These are phyloP conservation scores for Triplophysa siluroides DNA, from an alignment of 2,113 vertebrate species.

Conservation along the genomic window DNA sequence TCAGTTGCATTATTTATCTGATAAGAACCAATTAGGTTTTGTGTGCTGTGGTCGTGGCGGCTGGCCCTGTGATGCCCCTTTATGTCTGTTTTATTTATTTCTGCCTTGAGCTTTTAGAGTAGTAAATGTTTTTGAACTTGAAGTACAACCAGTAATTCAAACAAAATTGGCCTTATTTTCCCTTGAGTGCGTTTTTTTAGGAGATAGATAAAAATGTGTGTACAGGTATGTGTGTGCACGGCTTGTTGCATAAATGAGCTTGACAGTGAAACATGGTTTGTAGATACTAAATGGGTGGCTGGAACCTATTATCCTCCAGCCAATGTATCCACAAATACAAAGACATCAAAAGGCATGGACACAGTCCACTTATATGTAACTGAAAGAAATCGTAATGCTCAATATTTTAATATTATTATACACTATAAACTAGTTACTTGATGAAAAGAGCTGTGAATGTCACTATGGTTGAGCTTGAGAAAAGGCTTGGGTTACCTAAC, in stretches of 20 bases:
- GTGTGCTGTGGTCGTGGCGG: neutral
- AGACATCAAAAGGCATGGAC: no score
- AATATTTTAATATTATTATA: neutral
- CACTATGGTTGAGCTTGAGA: neutral
- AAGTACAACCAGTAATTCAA: neutral
- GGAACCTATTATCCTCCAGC: neutral
- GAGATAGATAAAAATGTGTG: neutral
- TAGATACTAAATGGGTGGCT: neutral
- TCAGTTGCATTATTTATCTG: slow-evolving; percentile 26
- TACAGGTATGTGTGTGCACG: neutral
- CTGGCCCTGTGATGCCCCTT: slow-evolving; percentile 7
- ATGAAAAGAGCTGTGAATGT: neutral
- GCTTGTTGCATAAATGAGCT: neutral
- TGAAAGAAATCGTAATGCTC: no score
- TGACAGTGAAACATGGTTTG: neutral
- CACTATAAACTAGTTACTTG: neutral
- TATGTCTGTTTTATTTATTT: slow-evolving; percentile 28
- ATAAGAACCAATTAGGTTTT: slow-evolving; percentile 19
- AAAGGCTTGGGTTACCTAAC: neutral
- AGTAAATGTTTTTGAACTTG: slow-evolving; percentile 13
- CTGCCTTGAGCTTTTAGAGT: slow-evolving; percentile 26
- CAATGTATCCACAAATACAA: neutral
- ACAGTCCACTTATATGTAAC: no score
- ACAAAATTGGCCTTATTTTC: slow-evolving; percentile 6
- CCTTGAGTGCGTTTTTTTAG: slow-evolving; percentile 7